Evolutionary conservation across 1,140 invertebrate species (phyloP).

Genomic region (Lordiphosa clarofinis): DNA sequence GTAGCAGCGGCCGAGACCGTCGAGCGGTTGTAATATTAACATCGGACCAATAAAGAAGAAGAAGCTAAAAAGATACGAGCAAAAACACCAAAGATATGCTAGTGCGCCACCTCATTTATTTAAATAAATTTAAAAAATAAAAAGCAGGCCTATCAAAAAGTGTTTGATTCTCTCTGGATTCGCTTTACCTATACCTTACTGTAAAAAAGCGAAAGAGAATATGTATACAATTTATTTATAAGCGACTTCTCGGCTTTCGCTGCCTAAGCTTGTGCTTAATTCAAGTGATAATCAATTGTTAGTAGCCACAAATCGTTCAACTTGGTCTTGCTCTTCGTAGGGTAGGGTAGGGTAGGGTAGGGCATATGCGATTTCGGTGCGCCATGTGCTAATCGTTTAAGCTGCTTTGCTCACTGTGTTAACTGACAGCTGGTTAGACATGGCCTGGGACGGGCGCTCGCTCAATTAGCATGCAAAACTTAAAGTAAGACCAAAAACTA

Average conservation of each 20-base stretch:
- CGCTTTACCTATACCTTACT: no score
- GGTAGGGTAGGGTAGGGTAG: not conserved
- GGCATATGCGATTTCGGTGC: constrained; percentile 8
- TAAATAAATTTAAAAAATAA: no score
- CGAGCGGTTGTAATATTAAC: no score
- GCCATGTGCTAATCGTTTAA: constrained; percentile 21
- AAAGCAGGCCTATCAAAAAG: no score
- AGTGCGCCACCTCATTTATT: no score
- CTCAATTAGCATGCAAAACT: constrained; percentile 37
- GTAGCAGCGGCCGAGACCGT: no score
- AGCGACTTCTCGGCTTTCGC: constrained; percentile 5
- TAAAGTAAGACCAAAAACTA: not conserved
- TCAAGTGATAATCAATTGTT: constrained; percentile 39
- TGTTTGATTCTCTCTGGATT: no score
- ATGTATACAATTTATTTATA: not conserved
- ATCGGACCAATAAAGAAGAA: no score
- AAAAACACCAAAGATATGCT: no score
- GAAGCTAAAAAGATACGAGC: no score
- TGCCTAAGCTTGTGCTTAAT: constrained; percentile 37
- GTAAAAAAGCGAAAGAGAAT: no score
- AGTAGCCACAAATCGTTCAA: constrained; percentile 17
- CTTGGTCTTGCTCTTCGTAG: constrained; percentile 1
- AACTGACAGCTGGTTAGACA: constrained; percentile 32
- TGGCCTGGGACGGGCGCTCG: constrained; percentile 1
- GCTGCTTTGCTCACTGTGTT: constrained; percentile 18